Conservation (phyloP, 2,797 vertebrate species). For the Myotis pilosus region DNA sequence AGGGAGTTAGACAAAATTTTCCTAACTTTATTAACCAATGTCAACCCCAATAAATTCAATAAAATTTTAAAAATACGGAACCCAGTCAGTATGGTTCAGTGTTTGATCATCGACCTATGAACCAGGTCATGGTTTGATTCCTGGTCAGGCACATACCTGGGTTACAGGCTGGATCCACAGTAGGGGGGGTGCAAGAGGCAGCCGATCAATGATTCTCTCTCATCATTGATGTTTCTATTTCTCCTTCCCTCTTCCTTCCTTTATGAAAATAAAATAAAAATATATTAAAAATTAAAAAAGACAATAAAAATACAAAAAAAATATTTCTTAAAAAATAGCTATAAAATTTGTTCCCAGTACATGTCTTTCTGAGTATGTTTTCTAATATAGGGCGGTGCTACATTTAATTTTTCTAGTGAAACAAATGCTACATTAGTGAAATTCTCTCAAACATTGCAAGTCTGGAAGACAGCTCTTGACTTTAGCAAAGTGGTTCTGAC, state of each 20-base stretch:
- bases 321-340: neutral
- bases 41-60: neutral
- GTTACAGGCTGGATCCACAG: too few relatives aligned
- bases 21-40: neutral
- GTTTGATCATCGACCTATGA: too few relatives aligned
- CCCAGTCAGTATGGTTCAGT: too few relatives aligned
- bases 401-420: constrained; percentile 22
- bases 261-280: too few relatives aligned
- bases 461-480: constrained; percentile 52
- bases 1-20: neutral
- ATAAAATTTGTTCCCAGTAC: neutral
- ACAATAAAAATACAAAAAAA: neutral
- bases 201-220: too few relatives aligned
- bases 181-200: too few relatives aligned
- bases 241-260: too few relatives aligned
- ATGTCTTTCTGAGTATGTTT: neutral
- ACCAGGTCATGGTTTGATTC: too few relatives aligned
- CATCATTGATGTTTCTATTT: too few relatives aligned
- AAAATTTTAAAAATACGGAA: neutral
- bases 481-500: constrained; percentile 58
- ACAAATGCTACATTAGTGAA: constrained; percentile 60
- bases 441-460: constrained; percentile 57
- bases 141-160: too few relatives aligned
- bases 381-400: neutral
- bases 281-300: too few relatives aligned